Conservation (phyloP, 2,113 vertebrate genomes). For the Monopterus albus region DNA sequence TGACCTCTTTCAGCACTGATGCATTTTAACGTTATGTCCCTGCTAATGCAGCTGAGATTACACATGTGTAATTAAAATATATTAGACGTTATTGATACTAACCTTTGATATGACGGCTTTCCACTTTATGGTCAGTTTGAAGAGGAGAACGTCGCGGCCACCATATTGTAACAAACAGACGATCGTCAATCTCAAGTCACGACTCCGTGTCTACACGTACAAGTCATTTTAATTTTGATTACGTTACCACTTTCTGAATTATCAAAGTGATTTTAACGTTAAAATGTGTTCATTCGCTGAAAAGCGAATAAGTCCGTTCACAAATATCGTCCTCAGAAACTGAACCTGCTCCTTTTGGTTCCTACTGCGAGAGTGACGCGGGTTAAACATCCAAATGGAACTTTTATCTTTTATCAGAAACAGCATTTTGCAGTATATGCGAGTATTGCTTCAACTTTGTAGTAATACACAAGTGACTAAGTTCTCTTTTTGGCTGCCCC, state of each 20-base stretch:
- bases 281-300: not conserved
- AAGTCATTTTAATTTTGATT: rapidly evolving
- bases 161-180: not conserved
- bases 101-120: slow-evolving; percentile 24
- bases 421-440: no score
- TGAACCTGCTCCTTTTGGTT: not conserved
- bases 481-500: no score
- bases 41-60: no score
- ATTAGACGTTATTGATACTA: not conserved
- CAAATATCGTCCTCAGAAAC: slow-evolving; percentile 60
- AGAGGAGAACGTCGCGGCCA: not conserved
- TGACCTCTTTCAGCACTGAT: no score
- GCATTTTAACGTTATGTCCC: no score
- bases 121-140: slow-evolving; percentile 6
- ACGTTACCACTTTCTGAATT: rapidly evolving
- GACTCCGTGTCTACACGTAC: not conserved
- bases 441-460: no score
- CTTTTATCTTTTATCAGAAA: no score
- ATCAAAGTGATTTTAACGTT: not conserved
- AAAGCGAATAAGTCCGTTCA: slow-evolving; percentile 30
- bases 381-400: not conserved
- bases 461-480: no score
- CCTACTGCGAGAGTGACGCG: not conserved
- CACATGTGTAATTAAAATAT: no score
- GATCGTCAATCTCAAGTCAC: not conserved